phyloP scores from a whole-genome alignment of 1,140 invertebrate genomes.

The Copidosoma floridanum region DNA sequence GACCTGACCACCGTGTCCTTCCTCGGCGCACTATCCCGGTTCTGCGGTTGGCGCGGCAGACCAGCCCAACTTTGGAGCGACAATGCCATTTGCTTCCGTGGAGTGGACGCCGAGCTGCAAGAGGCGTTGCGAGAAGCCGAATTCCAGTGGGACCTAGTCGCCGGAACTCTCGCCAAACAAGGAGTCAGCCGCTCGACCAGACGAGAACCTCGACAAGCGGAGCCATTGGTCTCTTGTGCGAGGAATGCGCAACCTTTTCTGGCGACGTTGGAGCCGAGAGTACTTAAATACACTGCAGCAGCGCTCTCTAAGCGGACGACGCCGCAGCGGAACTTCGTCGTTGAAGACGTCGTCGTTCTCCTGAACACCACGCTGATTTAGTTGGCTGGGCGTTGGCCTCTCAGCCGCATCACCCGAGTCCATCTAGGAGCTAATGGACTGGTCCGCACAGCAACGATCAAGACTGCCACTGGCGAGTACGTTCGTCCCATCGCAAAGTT shows the following conservation, averaged over 20 bases:
- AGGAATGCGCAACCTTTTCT: neutral
- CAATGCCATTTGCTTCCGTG: no score
- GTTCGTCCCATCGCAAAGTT: neutral
- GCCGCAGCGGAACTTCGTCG: neutral
- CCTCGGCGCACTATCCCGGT: no score
- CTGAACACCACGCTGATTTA: neutral
- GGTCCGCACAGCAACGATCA: neutral
- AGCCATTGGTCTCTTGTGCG: no score
- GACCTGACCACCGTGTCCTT: no score
- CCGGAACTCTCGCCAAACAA: no score
- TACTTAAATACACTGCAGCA: neutral
- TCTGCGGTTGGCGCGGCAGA: no score
- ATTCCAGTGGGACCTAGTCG: no score
- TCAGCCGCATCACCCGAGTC: neutral
- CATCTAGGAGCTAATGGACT: neutral
- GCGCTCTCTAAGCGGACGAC: neutral
- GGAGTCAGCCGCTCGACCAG: no score
- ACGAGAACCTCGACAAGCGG: no score
- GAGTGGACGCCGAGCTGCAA: no score
- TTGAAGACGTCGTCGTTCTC: neutral
- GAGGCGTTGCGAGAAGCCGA: no score
- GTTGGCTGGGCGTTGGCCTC: neutral
- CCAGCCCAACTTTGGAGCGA: no score
- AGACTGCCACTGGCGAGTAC: neutral
- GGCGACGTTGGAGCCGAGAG: neutral